Percentiles rank a stretch among this genome's conserved stretches.
These are phyloP conservation scores for Meteorus cinctellus DNA, from an alignment of 2,888 invertebrate species.

Conservation along the genomic window DNA sequence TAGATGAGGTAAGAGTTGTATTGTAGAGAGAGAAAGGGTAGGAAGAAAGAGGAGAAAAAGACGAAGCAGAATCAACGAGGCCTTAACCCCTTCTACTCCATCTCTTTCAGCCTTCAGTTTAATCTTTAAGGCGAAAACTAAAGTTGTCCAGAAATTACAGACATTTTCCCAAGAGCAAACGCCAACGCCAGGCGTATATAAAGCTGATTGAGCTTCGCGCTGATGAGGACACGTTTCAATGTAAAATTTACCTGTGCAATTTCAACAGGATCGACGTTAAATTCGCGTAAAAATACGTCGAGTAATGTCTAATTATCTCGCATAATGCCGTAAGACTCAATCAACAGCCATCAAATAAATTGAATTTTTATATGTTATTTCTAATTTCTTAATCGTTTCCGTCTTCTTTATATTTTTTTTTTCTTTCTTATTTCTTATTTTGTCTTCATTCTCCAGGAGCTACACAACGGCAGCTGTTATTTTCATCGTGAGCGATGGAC, in stretches of 20 bases:
- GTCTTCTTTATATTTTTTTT: neutral
- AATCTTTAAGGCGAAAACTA: conserved; percentile 30
- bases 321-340: conserved; percentile 26
- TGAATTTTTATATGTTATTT: conserved; percentile 26
- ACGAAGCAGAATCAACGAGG: conserved; percentile 6
- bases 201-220: conserved; percentile 33
- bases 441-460: neutral
- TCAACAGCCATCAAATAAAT: conserved; percentile 22
- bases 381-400: neutral
- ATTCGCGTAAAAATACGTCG: conserved; percentile 5
- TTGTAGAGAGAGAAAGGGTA: conserved; percentile 1
- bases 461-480: conserved; percentile 22
- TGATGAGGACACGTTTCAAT: conserved; percentile 27
- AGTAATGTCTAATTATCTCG: neutral
- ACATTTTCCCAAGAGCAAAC: conserved; percentile 25
- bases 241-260: conserved; percentile 3
- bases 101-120: conserved; percentile 33
- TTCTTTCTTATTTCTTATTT: neutral
- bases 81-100: conserved; percentile 25
- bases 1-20: neutral
- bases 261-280: conserved; percentile 28
- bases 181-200: conserved; percentile 18
- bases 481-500: conserved; percentile 31
- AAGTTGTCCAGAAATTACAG: conserved; percentile 20
- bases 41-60: conserved; percentile 10